phyloP scores from a whole-genome alignment of 2,888 invertebrate genomes.

The Prosopocoilus inquinatus region DNA sequence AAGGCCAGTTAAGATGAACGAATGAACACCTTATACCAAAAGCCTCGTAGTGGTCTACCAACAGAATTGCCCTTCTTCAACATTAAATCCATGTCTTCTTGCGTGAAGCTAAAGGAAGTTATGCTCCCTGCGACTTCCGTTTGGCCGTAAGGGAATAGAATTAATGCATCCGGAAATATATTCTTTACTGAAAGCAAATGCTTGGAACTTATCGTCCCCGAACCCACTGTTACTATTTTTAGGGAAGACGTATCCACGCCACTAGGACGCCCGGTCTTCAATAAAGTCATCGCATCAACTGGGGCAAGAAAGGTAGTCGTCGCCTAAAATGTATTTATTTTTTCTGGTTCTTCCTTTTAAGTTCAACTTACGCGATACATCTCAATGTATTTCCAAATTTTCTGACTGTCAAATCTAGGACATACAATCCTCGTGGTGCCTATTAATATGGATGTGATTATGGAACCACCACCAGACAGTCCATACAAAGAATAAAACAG shows the following conservation, averaged over 20 bases:
- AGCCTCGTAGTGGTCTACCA: constrained; percentile 33
- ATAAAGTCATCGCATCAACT: constrained; percentile 32
- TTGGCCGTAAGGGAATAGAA: constrained; percentile 41
- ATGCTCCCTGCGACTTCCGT: constrained; percentile 40
- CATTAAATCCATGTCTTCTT: constrained; percentile 30
- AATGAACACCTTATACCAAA: constrained; percentile 32
- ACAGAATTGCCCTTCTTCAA: constrained; percentile 32
- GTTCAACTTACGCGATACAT: constrained; percentile 3
- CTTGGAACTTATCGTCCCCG: constrained; percentile 35
- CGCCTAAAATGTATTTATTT: constrained; percentile 29
- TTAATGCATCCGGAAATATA: constrained; percentile 40
- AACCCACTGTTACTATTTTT: constrained; percentile 33
- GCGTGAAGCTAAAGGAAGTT: constrained; percentile 29
- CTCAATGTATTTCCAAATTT: constrained; percentile 4
- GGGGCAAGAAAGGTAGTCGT: constrained; percentile 36
- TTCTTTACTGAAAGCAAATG: constrained; percentile 34
- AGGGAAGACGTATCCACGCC: constrained; percentile 39
- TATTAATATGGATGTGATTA: constrained; percentile 3
- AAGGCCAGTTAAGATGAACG: background rate
- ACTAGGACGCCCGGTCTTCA: constrained; percentile 39
- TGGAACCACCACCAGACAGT: constrained; percentile 19
- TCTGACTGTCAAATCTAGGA: constrained; percentile 3
- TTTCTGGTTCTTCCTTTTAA: background rate
- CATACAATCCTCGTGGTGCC: constrained; percentile 12
- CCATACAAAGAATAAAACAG: constrained; percentile 21